A percentile compares a stretch with the other conserved stretches of the same genome.
Evolutionary conservation across 1,140 invertebrate species (phyloP).

Genomic region (Episyrphus balteatus): DNA sequence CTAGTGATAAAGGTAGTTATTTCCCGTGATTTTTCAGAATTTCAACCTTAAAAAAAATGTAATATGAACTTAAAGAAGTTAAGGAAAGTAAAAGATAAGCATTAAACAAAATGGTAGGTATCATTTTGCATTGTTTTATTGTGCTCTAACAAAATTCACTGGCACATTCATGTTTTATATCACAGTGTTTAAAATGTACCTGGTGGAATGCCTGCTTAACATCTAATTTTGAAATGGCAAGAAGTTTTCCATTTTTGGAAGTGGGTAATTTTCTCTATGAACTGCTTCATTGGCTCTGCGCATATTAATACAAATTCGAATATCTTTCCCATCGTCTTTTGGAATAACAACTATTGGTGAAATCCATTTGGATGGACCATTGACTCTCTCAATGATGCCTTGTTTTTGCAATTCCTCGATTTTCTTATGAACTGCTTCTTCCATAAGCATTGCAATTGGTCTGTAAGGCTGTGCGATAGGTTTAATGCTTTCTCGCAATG

Average conservation of each 20-base stretch:
- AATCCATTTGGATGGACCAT: background rate
- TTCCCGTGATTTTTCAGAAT: slow-evolving; percentile 14
- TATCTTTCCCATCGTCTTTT: slow-evolving; percentile 13
- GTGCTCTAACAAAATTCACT: no score
- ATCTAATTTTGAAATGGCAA: slow-evolving; percentile 8
- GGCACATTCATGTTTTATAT: no score
- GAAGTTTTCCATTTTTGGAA: slow-evolving; percentile 25
- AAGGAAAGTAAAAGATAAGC: no score
- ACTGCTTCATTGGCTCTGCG: slow-evolving; percentile 29
- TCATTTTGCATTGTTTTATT: no score
- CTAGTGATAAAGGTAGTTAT: slow-evolving; percentile 32
- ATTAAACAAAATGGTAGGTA: no score
- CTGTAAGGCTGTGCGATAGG: no score
- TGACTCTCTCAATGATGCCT: background rate
- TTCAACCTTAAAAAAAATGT: slow-evolving; percentile 18
- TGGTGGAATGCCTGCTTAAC: background rate
- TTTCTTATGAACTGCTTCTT: slow-evolving; percentile 5
- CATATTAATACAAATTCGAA: slow-evolving; percentile 33
- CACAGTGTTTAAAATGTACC: no score
- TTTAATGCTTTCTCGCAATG: no score
- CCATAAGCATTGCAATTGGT: no score
- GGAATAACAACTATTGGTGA: background rate
- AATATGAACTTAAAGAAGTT: slow-evolving; percentile 23
- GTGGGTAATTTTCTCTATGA: slow-evolving; percentile 22
- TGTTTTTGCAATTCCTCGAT: slow-evolving; percentile 5